These are phyloP conservation scores for Volucella inanis DNA, from an alignment of 2,888 invertebrate species.

Conservation along the genomic window DNA sequence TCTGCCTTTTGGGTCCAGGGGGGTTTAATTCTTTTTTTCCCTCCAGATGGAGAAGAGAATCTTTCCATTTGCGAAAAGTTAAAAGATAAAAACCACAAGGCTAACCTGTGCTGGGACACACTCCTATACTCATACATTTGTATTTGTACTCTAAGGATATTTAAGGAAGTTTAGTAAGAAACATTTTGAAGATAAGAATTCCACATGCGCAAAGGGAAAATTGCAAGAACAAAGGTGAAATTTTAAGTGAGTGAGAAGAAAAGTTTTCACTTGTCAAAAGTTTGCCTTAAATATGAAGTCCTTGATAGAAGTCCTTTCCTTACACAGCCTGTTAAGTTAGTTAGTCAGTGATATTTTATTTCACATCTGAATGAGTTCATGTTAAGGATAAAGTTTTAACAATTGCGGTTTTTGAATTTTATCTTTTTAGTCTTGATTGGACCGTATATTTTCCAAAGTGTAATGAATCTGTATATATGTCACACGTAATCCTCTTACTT, in stretches of 20 bases:
- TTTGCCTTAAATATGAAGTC: no score
- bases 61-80: neutral
- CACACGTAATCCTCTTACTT: no score
- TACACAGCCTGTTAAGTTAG: no score
- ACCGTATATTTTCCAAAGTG: no score
- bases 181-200: conserved; percentile 14
- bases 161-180: conserved; percentile 2
- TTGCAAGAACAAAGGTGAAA: conserved; percentile 13
- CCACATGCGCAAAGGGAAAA: neutral
- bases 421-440: no score
- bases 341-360: no score
- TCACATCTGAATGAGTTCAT: no score
- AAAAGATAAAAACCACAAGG: conserved; percentile 34
- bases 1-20: conserved; percentile 29
- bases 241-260: conserved; percentile 6
- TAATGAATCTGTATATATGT: no score
- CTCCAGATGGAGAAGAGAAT: conserved; percentile 1
- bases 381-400: no score
- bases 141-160: neutral
- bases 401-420: no score
- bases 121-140: no score
- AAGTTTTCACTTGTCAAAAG: conserved; percentile 19
- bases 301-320: no score
- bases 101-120: neutral
- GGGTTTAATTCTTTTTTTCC: conserved; percentile 18